Evolutionary conservation across 2,113 vertebrate genomes (phyloP), one percentile per base, ranked within the genome.

Genomic region (Serinus canaria): DNA sequence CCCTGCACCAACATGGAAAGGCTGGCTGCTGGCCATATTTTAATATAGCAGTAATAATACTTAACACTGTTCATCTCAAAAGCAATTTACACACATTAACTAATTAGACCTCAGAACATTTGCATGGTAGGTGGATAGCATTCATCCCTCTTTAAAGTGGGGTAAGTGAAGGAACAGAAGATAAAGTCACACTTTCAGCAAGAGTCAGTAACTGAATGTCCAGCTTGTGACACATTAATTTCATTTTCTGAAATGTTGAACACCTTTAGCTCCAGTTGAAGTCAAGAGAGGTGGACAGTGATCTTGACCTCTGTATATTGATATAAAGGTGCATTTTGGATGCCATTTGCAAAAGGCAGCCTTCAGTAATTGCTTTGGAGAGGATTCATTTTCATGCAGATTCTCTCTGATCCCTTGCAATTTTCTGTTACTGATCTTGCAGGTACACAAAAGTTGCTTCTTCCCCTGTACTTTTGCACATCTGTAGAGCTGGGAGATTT

Each of bases 31-130:
- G 92, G 94, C 95, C 95, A 94, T 87, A 60, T 95, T 93, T 94
- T 97, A 97, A 96, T 96, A 95, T 43, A 95, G 39, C 85, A 93
- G 90, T 95, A 96, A 97, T 96, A 93, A 95, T 78, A 95, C 93
- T 96, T 96, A 96, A 90, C 79, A 81, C 80, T 93, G 92, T 81
- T 97, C 90, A 92, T 95, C 85, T 92, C 96, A 94, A 95, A 96
- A 95, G 80, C 93, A 97, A 96, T 96, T 93, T 96, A 78, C 88
- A 92, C 94, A 82, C n/a, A 97, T 96, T 96, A 96, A 75, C 88
- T 93, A 97, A 96, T 96, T 96, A 96, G 86, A 72, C 76, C 73
- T 95, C 44, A 72, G 93, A 97, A 94, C 79, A 94, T 93, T 92
- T 96, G 69, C 92, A 92, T 92, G 88, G 86, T 70, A 94, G 83